Conservation (phyloP, 2,888 invertebrate genomes). For the Beris chalybata region DNA sequence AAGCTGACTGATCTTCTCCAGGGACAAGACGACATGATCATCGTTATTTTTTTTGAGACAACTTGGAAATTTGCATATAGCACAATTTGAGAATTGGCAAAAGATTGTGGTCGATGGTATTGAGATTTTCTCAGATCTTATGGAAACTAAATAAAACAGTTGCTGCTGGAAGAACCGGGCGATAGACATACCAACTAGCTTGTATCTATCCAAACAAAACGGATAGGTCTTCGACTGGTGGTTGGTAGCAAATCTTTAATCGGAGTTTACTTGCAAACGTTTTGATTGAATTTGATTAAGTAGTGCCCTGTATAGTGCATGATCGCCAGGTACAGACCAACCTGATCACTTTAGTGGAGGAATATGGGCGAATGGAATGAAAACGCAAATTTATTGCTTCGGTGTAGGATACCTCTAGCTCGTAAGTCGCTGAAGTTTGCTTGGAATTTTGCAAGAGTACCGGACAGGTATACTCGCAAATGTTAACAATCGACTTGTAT, state of each 20-base stretch:
- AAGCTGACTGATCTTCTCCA: background rate
- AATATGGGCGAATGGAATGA: too few relatives aligned
- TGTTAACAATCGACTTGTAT: too few relatives aligned
- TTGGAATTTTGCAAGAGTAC: too few relatives aligned
- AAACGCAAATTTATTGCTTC: too few relatives aligned
- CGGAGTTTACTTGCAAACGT: slow-evolving; percentile 4
- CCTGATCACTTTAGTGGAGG: too few relatives aligned
- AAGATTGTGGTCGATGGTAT: slow-evolving; percentile 6
- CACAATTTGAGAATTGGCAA: slow-evolving; percentile 1
- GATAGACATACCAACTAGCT: background rate
- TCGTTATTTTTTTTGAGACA: slow-evolving; percentile 1
- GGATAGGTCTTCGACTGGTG: background rate
- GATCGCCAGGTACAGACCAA: too few relatives aligned
- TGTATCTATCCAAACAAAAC: background rate
- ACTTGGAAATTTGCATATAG: slow-evolving; percentile 24
- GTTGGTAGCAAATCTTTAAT: too few relatives aligned
- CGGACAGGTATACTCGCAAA: too few relatives aligned
- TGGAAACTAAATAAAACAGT: slow-evolving; percentile 24
- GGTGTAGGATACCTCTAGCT: too few relatives aligned
- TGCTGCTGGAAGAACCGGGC: background rate
- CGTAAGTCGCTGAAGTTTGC: too few relatives aligned
- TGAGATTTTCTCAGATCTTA: slow-evolving; percentile 21
- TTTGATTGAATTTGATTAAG: slow-evolving; percentile 29
- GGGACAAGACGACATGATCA: slow-evolving; percentile 5
- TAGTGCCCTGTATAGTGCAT: slow-evolving; percentile 15